Percentiles rank a stretch among this genome's conserved stretches.
Evolutionary conservation across 2,888 invertebrate genomes (phyloP).

Genomic region (Cephus pygmeus): DNA sequence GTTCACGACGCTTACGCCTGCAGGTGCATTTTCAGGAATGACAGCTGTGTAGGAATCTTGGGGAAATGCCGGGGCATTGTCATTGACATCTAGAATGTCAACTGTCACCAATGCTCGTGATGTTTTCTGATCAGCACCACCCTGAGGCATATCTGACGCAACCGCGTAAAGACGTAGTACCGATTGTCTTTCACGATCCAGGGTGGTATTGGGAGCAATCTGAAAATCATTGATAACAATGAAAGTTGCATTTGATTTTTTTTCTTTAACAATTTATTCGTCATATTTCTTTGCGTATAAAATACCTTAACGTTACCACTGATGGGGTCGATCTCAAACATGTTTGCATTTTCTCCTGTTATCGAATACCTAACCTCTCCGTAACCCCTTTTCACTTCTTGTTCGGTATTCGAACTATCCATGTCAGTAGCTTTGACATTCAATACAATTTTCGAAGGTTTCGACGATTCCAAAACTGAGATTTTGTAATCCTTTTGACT

Average conservation of each 20-base stretch:
- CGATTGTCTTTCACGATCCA: slow-evolving; percentile 81
- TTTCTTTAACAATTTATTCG: not conserved
- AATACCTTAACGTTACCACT: slow-evolving; percentile 77
- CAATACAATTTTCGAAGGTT: slow-evolving; percentile 75
- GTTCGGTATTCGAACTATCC: slow-evolving; percentile 73
- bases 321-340: slow-evolving; percentile 77
- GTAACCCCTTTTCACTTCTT: slow-evolving; percentile 70
- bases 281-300: not conserved
- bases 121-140: slow-evolving; percentile 76
- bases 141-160: slow-evolving; percentile 80
- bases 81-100: slow-evolving; percentile 82
- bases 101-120: slow-evolving; percentile 74
- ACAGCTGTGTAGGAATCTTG: slow-evolving; percentile 77
- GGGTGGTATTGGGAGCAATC: slow-evolving; percentile 73
- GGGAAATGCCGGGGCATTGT: slow-evolving; percentile 79
- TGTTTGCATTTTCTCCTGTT: slow-evolving; percentile 78
- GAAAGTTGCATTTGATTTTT: slow-evolving; percentile 43
- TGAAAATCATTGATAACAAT: slow-evolving; percentile 65
- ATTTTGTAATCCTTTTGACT: slow-evolving; percentile 77
- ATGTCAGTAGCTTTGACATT: slow-evolving; percentile 79
- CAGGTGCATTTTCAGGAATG: slow-evolving; percentile 79
- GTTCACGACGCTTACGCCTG: slow-evolving; percentile 75
- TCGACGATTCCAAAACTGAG: slow-evolving; percentile 77
- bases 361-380: slow-evolving; percentile 79
- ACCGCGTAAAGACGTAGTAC: slow-evolving; percentile 77